Evolutionary conservation across 2,888 invertebrate genomes (phyloP), one percentile per base, ranked within the genome.

Genomic region (Spialia ferax): DNA sequence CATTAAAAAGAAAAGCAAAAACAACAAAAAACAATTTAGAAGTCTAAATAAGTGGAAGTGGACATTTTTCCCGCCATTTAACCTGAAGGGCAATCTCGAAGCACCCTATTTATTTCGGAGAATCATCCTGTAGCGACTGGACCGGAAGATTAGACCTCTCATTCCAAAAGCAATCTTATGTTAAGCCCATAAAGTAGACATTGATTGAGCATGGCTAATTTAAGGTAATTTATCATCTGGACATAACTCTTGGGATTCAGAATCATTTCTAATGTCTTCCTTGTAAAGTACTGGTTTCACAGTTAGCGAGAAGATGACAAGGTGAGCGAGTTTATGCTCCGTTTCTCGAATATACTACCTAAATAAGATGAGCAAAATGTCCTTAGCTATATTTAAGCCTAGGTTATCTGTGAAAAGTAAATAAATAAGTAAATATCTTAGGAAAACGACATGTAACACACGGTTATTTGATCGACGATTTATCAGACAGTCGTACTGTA

Each of bases 201-300:
- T 59, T 45, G 38, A 45, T 45, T 22, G 11, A 45, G 59, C 23
- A 10, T 15, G 23, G 5, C 15, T 45, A 59, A 59, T 59, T 45
- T 42, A 45, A 26, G 59, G 45, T 45, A 45, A 59, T 59, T 59
- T 59, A 59, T 59, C 26, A 59, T 45, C 42, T 18, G 23, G 42
- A 42, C 23, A 26, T n/a, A 45, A 59, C n/a, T 59, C 45, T 11
- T 42, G 23, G 42, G 59, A 38, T 59, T 59, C 26, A 15, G 15
- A 45, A 59, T 54, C 23, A 54, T 54, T 54, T 54, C 26, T 59
- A 13, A 59, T 55, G 55, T 32, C 55, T 32, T 32, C 20, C 23
- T 45, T 45, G 13, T 13, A 4, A 22, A 6, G 23, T 22, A 50
- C 23, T 23, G 13, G 23, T 50, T 22, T 22, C 7, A 23, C 50